Percentiles rank a stretch among this genome's conserved stretches.
phyloP scores from a whole-genome alignment of 2,797 vertebrate species.

The Poeciliopsis paucimaculata region DNA sequence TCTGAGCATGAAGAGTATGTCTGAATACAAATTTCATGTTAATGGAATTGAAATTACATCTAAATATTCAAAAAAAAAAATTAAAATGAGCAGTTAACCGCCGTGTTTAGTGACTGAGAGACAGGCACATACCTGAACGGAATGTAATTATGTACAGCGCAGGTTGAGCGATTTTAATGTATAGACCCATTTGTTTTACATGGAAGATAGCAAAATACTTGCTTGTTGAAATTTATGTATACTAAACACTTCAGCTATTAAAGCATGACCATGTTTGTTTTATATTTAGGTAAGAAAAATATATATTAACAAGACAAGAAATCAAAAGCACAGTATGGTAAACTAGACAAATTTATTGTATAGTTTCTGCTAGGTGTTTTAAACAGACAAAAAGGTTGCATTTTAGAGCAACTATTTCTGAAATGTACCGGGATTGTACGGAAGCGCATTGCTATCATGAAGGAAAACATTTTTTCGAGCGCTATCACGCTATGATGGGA shows the following conservation, averaged over 20 bases:
- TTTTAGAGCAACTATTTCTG: background rate
- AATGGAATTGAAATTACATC: background rate
- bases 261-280: conserved; percentile 1
- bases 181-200: conserved; percentile 5
- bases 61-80: background rate
- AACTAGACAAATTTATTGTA: background rate
- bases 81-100: background rate
- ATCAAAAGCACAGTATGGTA: background rate
- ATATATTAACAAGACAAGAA: background rate
- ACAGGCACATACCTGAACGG: background rate
- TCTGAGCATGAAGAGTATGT: background rate
- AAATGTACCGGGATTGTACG: background rate
- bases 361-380: background rate
- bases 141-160: conserved; percentile 5
- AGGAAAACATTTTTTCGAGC: too few species aligned
- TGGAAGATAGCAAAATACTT: background rate
- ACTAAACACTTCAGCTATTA: conserved; percentile 7
- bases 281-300: background rate
- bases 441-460: too few species aligned
- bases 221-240: background rate
- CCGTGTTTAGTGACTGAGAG: background rate
- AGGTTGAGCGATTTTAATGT: conserved; percentile 5
- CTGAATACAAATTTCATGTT: background rate
- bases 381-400: background rate
- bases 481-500: too few species aligned